phyloP scores from a whole-genome alignment of 2,888 invertebrate genomes.

The Axea sp. region DNA sequence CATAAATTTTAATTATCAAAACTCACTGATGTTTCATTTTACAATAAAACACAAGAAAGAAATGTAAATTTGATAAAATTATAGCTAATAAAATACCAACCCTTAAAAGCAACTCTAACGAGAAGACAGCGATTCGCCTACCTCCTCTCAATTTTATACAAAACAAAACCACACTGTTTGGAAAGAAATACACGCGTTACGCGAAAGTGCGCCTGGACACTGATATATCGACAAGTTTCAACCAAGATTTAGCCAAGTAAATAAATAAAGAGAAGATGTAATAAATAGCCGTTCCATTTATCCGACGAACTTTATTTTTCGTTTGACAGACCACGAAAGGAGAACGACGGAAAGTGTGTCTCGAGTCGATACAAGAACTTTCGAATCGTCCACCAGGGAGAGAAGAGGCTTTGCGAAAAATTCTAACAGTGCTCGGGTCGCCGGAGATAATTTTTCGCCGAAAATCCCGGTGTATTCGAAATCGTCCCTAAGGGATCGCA shows the following conservation, averaged over 20 bases:
- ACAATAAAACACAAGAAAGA: too few relatives aligned
- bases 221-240: conserved; percentile 49
- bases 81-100: too few relatives aligned
- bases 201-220: neutral
- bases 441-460: conserved; percentile 26
- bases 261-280: conserved; percentile 44
- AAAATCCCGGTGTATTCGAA: conserved; percentile 20
- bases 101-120: too few relatives aligned
- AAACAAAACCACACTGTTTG: neutral
- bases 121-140: too few relatives aligned
- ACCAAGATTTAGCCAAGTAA: conserved; percentile 41
- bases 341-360: neutral
- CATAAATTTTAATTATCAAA: too few relatives aligned
- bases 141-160: conserved; percentile 8
- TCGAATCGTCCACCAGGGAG: neutral
- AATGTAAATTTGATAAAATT: too few relatives aligned
- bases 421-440: neutral
- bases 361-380: conserved; percentile 5
- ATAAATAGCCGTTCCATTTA: conserved; percentile 43
- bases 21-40: too few relatives aligned
- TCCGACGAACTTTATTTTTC: conserved; percentile 23
- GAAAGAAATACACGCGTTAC: conserved; percentile 14
- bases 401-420: conserved; percentile 3
- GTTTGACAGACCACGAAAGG: conserved; percentile 18
- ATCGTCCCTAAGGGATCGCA: conserved; percentile 26